These are phyloP conservation scores for Synergus laeviventris DNA, from an alignment of 2,888 invertebrate species.

Conservation along the genomic window DNA sequence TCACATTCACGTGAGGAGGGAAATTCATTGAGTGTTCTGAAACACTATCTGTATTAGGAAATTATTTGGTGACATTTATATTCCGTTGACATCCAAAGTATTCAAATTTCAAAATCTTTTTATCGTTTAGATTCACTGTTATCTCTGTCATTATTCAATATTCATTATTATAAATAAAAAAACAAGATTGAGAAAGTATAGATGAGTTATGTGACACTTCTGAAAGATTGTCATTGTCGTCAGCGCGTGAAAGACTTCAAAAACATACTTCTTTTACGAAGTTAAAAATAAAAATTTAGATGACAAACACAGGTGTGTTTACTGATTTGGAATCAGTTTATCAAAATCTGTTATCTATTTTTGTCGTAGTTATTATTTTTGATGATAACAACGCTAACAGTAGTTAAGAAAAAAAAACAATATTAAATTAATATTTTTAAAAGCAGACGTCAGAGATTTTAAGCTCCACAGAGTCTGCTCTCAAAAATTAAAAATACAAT, in stretches of 20 bases:
- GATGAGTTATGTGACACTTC: too few species aligned
- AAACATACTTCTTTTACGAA: not conserved
- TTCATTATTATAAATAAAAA: too few species aligned
- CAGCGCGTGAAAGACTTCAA: too few species aligned
- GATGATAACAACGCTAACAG: not conserved
- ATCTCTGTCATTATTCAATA: too few species aligned
- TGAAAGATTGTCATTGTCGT: too few species aligned
- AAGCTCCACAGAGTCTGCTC: not conserved
- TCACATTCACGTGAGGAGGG: not conserved
- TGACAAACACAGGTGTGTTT: slow-evolving; percentile 4
- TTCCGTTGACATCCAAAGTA: not conserved
- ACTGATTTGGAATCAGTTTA: not conserved
- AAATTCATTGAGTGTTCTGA: not conserved
- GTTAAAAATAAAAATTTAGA: not conserved
- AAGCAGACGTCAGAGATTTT: not conserved
- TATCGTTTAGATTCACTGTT: too few species aligned
- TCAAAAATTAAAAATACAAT: not conserved
- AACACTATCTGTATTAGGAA: not conserved
- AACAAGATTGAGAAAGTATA: too few species aligned
- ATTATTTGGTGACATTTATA: not conserved
- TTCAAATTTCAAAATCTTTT: not conserved
- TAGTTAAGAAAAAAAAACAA: not conserved
- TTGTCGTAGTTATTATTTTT: not conserved
- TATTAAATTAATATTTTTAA: not conserved
- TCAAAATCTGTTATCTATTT: slow-evolving; percentile 4